phyloP scores from a whole-genome alignment of 2,888 invertebrate species.

The Drosophila sordidula region DNA sequence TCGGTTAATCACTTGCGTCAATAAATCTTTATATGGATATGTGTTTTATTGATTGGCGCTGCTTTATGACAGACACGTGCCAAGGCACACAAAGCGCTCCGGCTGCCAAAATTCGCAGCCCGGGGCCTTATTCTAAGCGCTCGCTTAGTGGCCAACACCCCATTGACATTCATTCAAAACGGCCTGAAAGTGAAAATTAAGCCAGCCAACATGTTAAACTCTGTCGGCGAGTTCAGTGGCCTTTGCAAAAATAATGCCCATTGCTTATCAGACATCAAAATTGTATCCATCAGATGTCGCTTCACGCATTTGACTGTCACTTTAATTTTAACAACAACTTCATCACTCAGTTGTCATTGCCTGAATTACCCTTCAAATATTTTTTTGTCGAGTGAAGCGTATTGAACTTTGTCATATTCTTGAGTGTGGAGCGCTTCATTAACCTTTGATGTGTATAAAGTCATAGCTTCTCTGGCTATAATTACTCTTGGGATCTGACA shows the following conservation, averaged over 20 bases:
- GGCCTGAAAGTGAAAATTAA: constrained; percentile 61
- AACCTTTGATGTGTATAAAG: constrained; percentile 43
- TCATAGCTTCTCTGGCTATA: constrained; percentile 7
- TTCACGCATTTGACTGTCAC: constrained; percentile 12
- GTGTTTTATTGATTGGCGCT: constrained; percentile 75
- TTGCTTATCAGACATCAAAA: neutral
- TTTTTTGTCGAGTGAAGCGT: neutral
- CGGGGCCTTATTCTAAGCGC: constrained; percentile 35
- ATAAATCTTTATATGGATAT: constrained; percentile 73
- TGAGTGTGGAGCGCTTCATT: constrained; percentile 33
- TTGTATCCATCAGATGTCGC: neutral
- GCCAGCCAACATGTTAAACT: constrained; percentile 28
- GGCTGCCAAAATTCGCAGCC: constrained; percentile 35
- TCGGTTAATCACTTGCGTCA: constrained; percentile 70
- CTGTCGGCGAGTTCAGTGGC: constrained; percentile 37
- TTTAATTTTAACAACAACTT: constrained; percentile 6
- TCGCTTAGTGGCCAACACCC: constrained; percentile 32
- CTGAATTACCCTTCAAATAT: neutral
- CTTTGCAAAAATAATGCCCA: constrained; percentile 1
- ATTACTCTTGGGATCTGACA: constrained; percentile 10
- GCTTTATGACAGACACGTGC: constrained; percentile 74
- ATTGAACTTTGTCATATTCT: constrained; percentile 16
- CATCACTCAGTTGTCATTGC: neutral
- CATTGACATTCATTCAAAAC: constrained; percentile 12
- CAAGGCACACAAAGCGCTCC: constrained; percentile 57